Base-by-base conservation (phyloP, 2,888 invertebrate genomes). In the Dryobota labecula region DNA sequence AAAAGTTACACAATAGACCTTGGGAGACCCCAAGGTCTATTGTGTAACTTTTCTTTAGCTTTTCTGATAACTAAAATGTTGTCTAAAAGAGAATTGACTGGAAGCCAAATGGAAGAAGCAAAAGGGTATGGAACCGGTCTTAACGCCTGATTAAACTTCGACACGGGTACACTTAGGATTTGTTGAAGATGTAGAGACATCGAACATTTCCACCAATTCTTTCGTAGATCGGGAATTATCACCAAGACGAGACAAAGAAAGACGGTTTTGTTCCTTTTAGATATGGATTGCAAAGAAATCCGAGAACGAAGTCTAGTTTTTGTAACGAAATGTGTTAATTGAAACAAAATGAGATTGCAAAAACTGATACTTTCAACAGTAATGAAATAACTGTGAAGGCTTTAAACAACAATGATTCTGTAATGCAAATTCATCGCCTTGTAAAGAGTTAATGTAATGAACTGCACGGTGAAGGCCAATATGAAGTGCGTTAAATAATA, bases 121-220 rank as follows among this genome's bases (percentile, higher is more conserved):
- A 81, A 80, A 77, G 60, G 60, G 61, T 81, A 51, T 72, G 36
- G 64, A 61, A 43, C 47, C 64, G 56, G 72, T 81, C 73, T 77
- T 77, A 73, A 77, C 82, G 69, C 78, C 36, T 82, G 73, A 73
- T 80, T 79, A 73, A 78, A 78, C 68, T 66, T 63, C 47, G 78
- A 60, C 82, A 53, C 62, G 69, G 78, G 78, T 82, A 73, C 65
- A 62, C 62, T 73, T 63, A 63, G 78, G 78, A 70, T 82, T 69
- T 65, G 62, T 62, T 66, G 30, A 58, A 63, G 69, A 69, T 73
- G 73, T 73, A 51, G 68, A 56, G 60, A 73, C 47, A 66, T 47
- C 24, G 67, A 67, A 72, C 63, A 72, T 67, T 61, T 63, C 36
- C 53, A 71, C 49, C 30, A 41, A 51, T 80, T 47, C 49, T 70